A percentile compares a stretch with the other conserved stretches of the same genome.
Conservation (phyloP, 1,140 invertebrate genomes). For the Nylanderia fulva region DNA sequence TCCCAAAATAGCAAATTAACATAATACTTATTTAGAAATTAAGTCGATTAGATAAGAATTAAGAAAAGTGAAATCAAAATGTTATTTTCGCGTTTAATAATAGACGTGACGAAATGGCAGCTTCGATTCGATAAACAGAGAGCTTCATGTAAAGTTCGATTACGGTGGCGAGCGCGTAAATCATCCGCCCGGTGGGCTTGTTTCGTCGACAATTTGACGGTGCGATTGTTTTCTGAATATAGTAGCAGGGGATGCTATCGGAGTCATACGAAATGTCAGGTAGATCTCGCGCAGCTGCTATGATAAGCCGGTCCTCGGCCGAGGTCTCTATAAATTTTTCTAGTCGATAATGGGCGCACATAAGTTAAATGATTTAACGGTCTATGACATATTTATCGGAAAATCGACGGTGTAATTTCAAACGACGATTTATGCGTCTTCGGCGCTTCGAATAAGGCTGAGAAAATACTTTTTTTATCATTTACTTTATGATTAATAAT, state of each 20-base stretch:
- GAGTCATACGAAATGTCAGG: constrained; percentile 5
- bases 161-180: constrained; percentile 13
- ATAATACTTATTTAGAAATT: neutral
- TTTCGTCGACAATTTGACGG: constrained; percentile 34
- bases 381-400: constrained; percentile 35
- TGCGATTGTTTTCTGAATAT: constrained; percentile 25
- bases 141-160: constrained; percentile 28
- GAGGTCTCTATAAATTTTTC: constrained; percentile 40
- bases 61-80: constrained; percentile 11
- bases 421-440: constrained; percentile 27
- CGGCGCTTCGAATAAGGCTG: constrained; percentile 25
- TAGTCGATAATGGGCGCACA: constrained; percentile 40
- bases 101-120: constrained; percentile 10
- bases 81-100: constrained; percentile 29
- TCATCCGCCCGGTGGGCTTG: constrained; percentile 30
- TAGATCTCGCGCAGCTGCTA: constrained; percentile 45
- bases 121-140: constrained; percentile 32
- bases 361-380: constrained; percentile 57
- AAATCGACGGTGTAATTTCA: constrained; percentile 48
- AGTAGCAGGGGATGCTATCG: neutral
- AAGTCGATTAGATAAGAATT: neutral
- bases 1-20: too few relatives aligned
- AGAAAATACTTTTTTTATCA: constrained; percentile 48
- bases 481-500: neutral
- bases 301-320: constrained; percentile 33